Conservation (phyloP, 2,888 invertebrate species). For the Caenorhabditis japonica region DNA sequence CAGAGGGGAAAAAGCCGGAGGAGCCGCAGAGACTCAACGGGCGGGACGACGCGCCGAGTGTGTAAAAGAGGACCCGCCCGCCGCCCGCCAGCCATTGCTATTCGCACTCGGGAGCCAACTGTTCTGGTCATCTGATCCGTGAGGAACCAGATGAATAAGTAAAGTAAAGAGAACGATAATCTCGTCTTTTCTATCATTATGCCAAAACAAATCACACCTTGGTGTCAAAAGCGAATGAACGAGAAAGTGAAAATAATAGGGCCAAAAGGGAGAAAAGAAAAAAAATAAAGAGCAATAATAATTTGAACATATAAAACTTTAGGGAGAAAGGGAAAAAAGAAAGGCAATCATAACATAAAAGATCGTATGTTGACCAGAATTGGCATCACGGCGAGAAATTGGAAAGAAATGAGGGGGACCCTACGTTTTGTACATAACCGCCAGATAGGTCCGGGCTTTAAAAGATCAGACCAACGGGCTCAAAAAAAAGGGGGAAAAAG, state of each 20-base stretch:
- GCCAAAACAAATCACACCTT: slow-evolving; percentile 44
- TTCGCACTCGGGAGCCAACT: slow-evolving; percentile 24
- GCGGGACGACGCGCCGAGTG: slow-evolving; percentile 28
- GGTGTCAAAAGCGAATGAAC: slow-evolving; percentile 30
- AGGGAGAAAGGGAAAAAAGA: slow-evolving; percentile 11
- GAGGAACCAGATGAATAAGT: too few species aligned
- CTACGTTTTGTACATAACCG: slow-evolving; percentile 39
- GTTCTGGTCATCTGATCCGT: slow-evolving; percentile 45
- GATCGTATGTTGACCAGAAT: slow-evolving; percentile 38
- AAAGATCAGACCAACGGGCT: slow-evolving; percentile 16
- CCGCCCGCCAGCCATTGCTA: slow-evolving; percentile 18
- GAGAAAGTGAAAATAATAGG: slow-evolving; percentile 5
- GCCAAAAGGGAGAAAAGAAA: neutral
- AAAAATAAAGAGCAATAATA: slow-evolving; percentile 22
- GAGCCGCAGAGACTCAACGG: slow-evolving; percentile 12
- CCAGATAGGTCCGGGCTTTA: slow-evolving; percentile 16
- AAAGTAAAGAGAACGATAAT: slow-evolving; percentile 12
- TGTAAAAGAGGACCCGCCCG: slow-evolving; percentile 28
- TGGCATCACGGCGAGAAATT: slow-evolving; percentile 10
- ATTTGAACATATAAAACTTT: slow-evolving; percentile 46
- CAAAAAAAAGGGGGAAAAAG: neutral
- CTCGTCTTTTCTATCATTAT: slow-evolving; percentile 37
- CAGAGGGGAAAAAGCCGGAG: slow-evolving; percentile 14
- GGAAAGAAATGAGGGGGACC: slow-evolving; percentile 1
- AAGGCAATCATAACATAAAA: slow-evolving; percentile 20